phyloP scores from a whole-genome alignment of 2,888 invertebrate species.

The Glaucopsyche alexis region DNA sequence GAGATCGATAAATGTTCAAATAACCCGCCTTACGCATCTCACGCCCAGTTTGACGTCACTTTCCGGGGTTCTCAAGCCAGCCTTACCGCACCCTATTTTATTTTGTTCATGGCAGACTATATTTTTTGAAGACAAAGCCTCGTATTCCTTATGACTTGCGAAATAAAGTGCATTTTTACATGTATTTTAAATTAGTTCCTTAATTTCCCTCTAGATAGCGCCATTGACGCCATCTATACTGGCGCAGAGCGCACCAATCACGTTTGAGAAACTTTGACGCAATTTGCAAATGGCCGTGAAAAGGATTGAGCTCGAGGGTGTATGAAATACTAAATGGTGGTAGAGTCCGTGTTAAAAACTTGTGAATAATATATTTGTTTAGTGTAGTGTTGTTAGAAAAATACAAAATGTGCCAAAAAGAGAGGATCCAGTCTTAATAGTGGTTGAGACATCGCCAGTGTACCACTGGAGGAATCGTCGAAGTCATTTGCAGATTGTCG shows the following conservation, averaged over 20 bases:
- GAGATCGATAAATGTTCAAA: no score
- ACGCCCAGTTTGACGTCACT: slow-evolving; percentile 81
- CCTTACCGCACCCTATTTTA: slow-evolving; percentile 74
- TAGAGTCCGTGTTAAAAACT: slow-evolving; percentile 69
- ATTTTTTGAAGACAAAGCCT: slow-evolving; percentile 36
- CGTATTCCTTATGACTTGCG: slow-evolving; percentile 26
- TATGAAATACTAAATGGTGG: slow-evolving; percentile 74
- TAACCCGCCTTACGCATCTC: slow-evolving; percentile 58
- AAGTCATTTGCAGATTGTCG: slow-evolving; percentile 74
- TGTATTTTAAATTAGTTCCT: slow-evolving; percentile 46
- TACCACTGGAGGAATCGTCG: slow-evolving; percentile 70
- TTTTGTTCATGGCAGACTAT: slow-evolving; percentile 50
- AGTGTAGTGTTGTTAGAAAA: slow-evolving; percentile 70
- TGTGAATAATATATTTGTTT: slow-evolving; percentile 63
- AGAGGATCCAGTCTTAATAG: slow-evolving; percentile 77
- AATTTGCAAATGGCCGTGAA: slow-evolving; percentile 81
- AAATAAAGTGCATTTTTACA: slow-evolving; percentile 44
- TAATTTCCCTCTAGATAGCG: slow-evolving; percentile 54
- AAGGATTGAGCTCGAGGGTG: slow-evolving; percentile 75
- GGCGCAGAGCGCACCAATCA: slow-evolving; percentile 73
- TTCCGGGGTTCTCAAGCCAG: slow-evolving; percentile 69
- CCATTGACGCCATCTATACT: slow-evolving; percentile 53
- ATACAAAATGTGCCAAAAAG: slow-evolving; percentile 79
- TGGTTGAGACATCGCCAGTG: slow-evolving; percentile 70
- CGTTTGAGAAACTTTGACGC: slow-evolving; percentile 74